These are phyloP conservation scores for Epiblema foenella DNA, from an alignment of 2,888 invertebrate genomes.

Conservation along the genomic window DNA sequence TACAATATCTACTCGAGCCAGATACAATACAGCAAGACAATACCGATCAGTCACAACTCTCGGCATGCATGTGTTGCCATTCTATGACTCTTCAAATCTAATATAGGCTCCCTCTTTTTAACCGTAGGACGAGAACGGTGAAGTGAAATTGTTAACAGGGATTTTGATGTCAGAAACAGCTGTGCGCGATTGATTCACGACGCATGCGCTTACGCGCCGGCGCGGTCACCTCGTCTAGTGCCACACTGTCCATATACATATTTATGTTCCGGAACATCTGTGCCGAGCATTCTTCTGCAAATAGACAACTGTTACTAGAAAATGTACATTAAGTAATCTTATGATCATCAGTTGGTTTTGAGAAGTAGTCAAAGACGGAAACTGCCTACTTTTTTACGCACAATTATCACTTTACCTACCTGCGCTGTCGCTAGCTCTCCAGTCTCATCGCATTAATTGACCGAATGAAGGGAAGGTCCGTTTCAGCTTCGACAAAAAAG, in stretches of 20 bases:
- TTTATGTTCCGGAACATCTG: constrained; percentile 44
- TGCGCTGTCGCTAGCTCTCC: too few relatives aligned
- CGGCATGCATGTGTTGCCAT: neutral
- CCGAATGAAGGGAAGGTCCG: too few relatives aligned
- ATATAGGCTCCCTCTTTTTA: neutral
- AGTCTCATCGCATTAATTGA: too few relatives aligned
- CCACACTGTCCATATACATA: constrained; percentile 49
- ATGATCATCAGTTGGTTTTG: neutral
- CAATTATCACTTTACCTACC: too few relatives aligned
- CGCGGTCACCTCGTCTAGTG: constrained; percentile 40
- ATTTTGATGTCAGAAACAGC: constrained; percentile 65
- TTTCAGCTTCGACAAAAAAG: too few relatives aligned
- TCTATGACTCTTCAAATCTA: neutral
- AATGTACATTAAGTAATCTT: neutral
- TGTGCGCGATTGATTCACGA: constrained; percentile 73
- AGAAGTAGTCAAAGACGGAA: too few relatives aligned
- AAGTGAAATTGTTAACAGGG: neutral
- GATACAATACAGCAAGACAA: constrained; percentile 63
- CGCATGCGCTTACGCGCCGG: constrained; percentile 49
- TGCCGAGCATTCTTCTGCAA: constrained; percentile 36
- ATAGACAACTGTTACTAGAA: constrained; percentile 18
- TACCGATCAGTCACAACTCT: constrained; percentile 53
- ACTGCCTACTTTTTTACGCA: too few relatives aligned
- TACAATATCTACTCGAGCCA: constrained; percentile 61
- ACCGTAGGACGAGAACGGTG: neutral